Evolutionary conservation across 1,140 invertebrate genomes (phyloP).

Genomic region (Amphibalanus amphitrite): DNA sequence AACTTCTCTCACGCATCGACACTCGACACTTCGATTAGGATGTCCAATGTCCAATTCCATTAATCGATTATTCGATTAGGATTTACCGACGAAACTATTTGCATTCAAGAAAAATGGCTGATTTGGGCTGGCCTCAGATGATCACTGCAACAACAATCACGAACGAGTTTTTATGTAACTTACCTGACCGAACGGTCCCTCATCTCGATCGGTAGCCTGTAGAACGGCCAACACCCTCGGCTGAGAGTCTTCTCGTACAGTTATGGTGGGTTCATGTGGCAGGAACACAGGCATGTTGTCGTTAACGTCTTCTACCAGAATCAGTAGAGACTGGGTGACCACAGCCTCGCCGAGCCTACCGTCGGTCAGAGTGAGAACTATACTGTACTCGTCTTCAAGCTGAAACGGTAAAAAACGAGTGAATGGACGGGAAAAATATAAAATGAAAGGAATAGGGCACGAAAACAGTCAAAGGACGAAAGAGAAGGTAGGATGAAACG

Average conservation of each 20-base stretch:
- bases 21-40: too few species aligned
- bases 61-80: too few species aligned
- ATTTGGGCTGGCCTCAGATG: too few species aligned
- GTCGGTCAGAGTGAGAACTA: constrained; percentile 76
- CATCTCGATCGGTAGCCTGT: constrained; percentile 71
- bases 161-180: constrained; percentile 16
- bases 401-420: too few species aligned
- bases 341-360: constrained; percentile 69
- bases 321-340: constrained; percentile 70
- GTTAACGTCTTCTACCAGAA: constrained; percentile 79
- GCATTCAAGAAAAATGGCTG: too few species aligned
- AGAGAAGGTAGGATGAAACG: background rate
- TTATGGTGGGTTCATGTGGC: constrained; percentile 61
- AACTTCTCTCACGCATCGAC: too few species aligned
- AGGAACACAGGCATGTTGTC: constrained; percentile 76
- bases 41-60: too few species aligned
- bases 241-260: constrained; percentile 54
- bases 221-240: constrained; percentile 52
- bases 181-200: constrained; percentile 79
- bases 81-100: too few species aligned
- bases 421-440: background rate
- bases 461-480: constrained; percentile 5
- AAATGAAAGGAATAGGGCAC: background rate
- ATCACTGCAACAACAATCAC: too few species aligned
- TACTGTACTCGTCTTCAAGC: constrained; percentile 65